Base-by-base conservation (phyloP, 1,140 invertebrate species). In the Tigriopus japonicus region DNA sequence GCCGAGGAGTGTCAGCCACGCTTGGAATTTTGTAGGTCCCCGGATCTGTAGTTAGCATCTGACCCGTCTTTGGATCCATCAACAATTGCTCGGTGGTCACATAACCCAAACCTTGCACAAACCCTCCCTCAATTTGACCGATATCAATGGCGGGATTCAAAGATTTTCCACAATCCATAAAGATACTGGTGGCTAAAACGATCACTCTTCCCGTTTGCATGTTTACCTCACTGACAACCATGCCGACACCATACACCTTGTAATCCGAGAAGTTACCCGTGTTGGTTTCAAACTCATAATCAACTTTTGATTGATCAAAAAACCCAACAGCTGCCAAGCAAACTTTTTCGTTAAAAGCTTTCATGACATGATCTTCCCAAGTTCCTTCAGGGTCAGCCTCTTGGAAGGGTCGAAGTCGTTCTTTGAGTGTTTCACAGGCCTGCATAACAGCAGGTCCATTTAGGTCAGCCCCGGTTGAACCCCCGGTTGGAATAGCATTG, bases 401-500 rank as follows among this genome's bases (percentile, higher is more conserved):
- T 63, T 82, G 88, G 64, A 82, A 83, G 0, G 84, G 87, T 64
- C 83, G 74, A 42, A 96, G 69, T 51, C 91, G 73, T 65, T 85
- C 78, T 64, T 81, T 79, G 3, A 97, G 71, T 62, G 73, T 81
- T 59, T 84, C 70, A 66, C 91, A 96, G 6, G 90, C 91, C 70
- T 87, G 76, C 82, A 89, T 68, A 52, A 97, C 79, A 17, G 93
- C 93, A 84, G 92, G 89, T 64, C 92, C 92, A 73, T 96, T 93
- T 0, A 97, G 69, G 77, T 97, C 92, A 1, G 90, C 92, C 9
- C 86, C 82, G 49, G 80, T 78, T 73, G 88, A 93, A 1, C 87
- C 93, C 28, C 92, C 91, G 13, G 92, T 93, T 0, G 91, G 77
- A 21, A 86, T 86, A 0, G 89, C 86, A 69, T 97, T 97, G 0